These are phyloP conservation scores for Neelides sp. DNA, from an alignment of 1,140 invertebrate genomes.

Conservation along the genomic window DNA sequence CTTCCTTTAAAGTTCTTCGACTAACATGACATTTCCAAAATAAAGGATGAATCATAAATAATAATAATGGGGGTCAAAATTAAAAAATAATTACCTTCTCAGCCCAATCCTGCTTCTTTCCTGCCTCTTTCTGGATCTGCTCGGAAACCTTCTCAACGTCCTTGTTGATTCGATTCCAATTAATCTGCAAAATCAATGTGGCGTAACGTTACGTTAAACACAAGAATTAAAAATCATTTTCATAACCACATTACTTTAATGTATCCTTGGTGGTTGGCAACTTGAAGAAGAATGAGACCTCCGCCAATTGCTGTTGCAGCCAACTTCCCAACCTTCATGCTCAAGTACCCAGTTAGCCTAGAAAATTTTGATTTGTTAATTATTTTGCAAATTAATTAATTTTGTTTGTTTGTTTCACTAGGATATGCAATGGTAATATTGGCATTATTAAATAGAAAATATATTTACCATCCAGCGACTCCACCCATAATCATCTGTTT, in stretches of 20 bases:
- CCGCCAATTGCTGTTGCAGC: slow-evolving; percentile 77
- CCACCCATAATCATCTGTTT: slow-evolving; percentile 77
- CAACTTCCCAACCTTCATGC: slow-evolving; percentile 82
- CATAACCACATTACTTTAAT: slow-evolving; percentile 46
- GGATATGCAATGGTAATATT: neutral
- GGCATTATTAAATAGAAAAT: neutral
- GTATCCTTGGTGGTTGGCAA: slow-evolving; percentile 83
- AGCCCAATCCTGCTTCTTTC: slow-evolving; percentile 52
- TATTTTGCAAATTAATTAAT: neutral
- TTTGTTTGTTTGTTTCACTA: neutral
- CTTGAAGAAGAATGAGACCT: slow-evolving; percentile 73
- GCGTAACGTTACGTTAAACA: slow-evolving; percentile 1
- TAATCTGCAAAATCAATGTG: slow-evolving; percentile 41
- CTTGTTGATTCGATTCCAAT: slow-evolving; percentile 74
- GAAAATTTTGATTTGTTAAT: slow-evolving; percentile 26
- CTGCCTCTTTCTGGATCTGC: slow-evolving; percentile 63
- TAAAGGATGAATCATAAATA: slow-evolving; percentile 7
- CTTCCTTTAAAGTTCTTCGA: too few species aligned
- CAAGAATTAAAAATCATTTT: neutral
- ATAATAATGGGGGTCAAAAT: neutral
- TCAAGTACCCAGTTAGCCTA: slow-evolving; percentile 76
- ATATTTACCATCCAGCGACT: slow-evolving; percentile 67
- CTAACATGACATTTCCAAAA: neutral
- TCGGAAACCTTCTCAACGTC: slow-evolving; percentile 67
- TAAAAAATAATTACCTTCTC: slow-evolving; percentile 53